phyloP scores from a whole-genome alignment of 2,888 invertebrate genomes.

The Pardosa pseudoannulata region DNA sequence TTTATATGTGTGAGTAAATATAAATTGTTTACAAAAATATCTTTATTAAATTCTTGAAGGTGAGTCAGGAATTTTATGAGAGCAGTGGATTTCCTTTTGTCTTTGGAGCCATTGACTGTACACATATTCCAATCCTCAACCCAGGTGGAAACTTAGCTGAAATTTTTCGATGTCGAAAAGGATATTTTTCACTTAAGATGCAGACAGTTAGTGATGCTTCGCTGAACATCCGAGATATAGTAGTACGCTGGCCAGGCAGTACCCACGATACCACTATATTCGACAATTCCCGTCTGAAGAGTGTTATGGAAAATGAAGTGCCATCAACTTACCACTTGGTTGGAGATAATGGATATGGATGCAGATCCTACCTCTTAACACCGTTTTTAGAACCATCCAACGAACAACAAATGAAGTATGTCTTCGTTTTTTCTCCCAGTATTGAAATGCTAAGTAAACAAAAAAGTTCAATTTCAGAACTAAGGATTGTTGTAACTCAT shows the following conservation, averaged over 20 bases:
- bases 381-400: slow-evolving; percentile 8
- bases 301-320: background rate
- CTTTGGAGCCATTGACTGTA: slow-evolving; percentile 21
- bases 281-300: background rate
- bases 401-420: background rate
- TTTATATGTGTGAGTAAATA: too few species aligned
- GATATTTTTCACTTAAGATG: slow-evolving; percentile 20
- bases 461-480: too few species aligned
- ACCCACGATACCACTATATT: slow-evolving; percentile 30
- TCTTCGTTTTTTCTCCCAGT: too few species aligned
- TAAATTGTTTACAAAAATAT: too few species aligned
- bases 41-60: background rate
- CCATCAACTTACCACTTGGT: background rate
- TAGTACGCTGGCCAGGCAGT: slow-evolving; percentile 43
- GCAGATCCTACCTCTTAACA: slow-evolving; percentile 8
- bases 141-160: slow-evolving; percentile 20
- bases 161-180: slow-evolving; percentile 22
- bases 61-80: slow-evolving; percentile 3
- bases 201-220: slow-evolving; percentile 5
- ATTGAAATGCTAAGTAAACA: too few species aligned
- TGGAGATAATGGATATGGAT: slow-evolving; percentile 31
- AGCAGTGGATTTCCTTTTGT: slow-evolving; percentile 11
- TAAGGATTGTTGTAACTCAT: too few species aligned
- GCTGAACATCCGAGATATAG: slow-evolving; percentile 21
- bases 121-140: too few species aligned